Base-by-base conservation (phyloP, 2,113 vertebrate genomes). In the Rhynchomys soricoides region DNA sequence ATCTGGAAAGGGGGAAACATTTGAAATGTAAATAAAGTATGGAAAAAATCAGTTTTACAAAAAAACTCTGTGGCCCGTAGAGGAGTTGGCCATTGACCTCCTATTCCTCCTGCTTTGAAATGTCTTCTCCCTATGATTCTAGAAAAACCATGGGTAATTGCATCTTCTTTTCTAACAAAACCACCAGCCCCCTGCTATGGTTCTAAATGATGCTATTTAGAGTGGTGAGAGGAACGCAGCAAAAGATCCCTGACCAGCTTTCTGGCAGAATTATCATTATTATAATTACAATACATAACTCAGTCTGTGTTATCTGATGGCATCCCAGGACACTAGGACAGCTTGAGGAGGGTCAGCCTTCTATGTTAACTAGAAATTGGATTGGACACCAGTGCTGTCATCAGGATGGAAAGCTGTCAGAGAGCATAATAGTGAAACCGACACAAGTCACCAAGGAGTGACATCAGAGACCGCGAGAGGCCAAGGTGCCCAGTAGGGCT, bases 381-480 rank as follows among this genome's bases (percentile, higher is more conserved):
- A 68, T 95, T 90, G 48, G 40, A 70, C 94, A 26, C 81, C 50
- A 92, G 43, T 31, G 64, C 66, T 94, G 89, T 92, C 68, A 52
- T 86, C 52, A 74, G 88, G 59, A 98, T n/a, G 82, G 90, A 97
- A 96, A 92, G 89, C 73, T 95, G 96, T 94, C 95, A 92, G 21
- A 73, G 10, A 92, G 85, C 3, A 2, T 91, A 90, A 92, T 21
- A 75, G 62, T 31, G 45, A 40, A 62, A 75, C 45, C 22, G 66
- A 90, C 64, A 70, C 40, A 91, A 45, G 12, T 43, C 68, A 71
- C 24, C 5, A 17, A 4, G 5, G 21, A 88, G 59, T 57, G 71
- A 43, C 73, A 70, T 74, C 48, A 43, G 12, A 82, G 50, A 12
- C 66, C 15, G 1, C 59, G 5, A 26, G 85, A 92, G 79, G 68